Evolutionary conservation across 2,797 vertebrate species (phyloP).

Genomic region (Crax fasciolata): DNA sequence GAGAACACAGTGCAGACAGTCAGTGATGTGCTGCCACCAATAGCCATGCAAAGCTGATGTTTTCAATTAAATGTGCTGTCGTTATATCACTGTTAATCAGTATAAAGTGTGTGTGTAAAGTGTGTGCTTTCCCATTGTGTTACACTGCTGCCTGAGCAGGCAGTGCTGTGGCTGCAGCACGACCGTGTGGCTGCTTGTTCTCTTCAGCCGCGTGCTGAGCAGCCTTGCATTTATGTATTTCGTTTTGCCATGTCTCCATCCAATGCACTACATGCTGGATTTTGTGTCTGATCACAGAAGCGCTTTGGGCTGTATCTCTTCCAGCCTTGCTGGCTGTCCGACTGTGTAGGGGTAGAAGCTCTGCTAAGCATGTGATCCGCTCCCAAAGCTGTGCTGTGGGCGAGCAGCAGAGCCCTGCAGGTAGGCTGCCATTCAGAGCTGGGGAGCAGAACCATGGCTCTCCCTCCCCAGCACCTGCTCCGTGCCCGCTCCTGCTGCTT

Average conservation of each 20-base stretch:
- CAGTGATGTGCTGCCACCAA: not conserved
- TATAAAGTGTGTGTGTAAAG: too few species aligned
- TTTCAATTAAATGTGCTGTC: not conserved
- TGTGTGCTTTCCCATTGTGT: accelerated
- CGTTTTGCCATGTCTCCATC: not conserved
- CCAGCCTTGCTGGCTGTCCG: not conserved
- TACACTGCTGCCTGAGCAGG: not conserved
- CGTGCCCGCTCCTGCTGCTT: conserved; percentile 75
- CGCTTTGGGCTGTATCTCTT: not conserved
- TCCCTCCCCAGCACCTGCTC: conserved; percentile 77
- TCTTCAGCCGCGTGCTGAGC: not conserved
- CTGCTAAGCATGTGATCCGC: not conserved
- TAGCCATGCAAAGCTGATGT: not conserved
- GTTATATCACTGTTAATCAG: not conserved
- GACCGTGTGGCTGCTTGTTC: not conserved
- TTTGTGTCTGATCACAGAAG: not conserved
- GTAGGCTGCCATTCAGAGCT: not conserved
- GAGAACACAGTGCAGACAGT: not conserved
- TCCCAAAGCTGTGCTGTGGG: not conserved
- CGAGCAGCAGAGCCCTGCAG: not conserved
- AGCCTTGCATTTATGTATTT: not conserved
- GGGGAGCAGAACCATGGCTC: not conserved
- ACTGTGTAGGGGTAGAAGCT: not conserved
- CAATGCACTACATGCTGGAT: not conserved
- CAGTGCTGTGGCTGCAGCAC: accelerated